Evolutionary conservation across 1,140 invertebrate genomes (phyloP).

Genomic region (Drosophila micromelanica): DNA sequence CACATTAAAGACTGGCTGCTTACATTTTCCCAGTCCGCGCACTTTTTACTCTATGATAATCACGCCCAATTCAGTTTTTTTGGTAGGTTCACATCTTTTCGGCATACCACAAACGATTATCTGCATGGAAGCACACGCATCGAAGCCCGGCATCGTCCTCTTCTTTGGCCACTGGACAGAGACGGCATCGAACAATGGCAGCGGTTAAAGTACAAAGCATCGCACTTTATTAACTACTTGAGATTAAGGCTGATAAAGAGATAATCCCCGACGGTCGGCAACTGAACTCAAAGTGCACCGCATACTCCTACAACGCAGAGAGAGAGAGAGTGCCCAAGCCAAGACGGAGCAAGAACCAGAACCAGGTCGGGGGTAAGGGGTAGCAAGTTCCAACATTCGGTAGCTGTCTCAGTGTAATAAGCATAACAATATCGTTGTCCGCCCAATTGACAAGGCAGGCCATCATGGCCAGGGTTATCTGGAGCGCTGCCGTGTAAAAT

Average conservation of each 20-base stretch:
- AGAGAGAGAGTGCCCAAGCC: not conserved
- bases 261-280: conserved; percentile 76
- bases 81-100: conserved; percentile 52
- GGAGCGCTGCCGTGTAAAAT: conserved; percentile 69
- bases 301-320: conserved; percentile 46
- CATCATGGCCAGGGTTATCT: conserved; percentile 49
- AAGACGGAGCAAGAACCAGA: not conserved
- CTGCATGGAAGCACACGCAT: conserved; percentile 71
- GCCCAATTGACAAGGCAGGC: conserved; percentile 76
- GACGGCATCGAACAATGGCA: conserved; percentile 61
- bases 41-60: conserved; percentile 59
- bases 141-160: conserved; percentile 43
- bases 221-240: conserved; percentile 84
- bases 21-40: conserved; percentile 9
- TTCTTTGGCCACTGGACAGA: conserved; percentile 32
- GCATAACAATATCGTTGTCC: conserved; percentile 84
- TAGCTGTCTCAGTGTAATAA: conserved; percentile 80
- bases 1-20: not conserved
- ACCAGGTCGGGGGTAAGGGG: not conserved
- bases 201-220: conserved; percentile 83
- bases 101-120: conserved; percentile 83
- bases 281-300: conserved; percentile 62
- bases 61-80: conserved; percentile 26
- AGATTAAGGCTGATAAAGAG: conserved; percentile 84
- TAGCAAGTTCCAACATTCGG: conserved; percentile 50